Base-by-base conservation (phyloP, 2,113 vertebrate species). In the Lasiurus cinereus region DNA sequence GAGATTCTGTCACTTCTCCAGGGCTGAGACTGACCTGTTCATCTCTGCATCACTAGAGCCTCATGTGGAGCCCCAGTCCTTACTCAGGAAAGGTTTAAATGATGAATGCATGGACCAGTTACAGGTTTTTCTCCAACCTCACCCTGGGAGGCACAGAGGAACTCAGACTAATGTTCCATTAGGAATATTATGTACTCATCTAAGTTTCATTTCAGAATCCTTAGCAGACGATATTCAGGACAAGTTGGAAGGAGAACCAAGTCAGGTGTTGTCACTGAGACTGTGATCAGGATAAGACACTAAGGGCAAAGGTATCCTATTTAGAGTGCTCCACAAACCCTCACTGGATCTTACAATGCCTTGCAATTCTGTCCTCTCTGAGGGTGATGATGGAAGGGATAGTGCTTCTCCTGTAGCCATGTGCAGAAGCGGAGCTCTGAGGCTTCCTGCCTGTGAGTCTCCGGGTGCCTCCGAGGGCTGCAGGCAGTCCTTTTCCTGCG, bases 291-390 rank as follows among this genome's bases (percentile, higher is more conserved):
- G 16, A 16, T 54, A 31, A 80, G 31, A 67, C n/a, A 88, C 24
- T 8, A 52, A 31, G 27, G 36, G 3, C 19, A 19, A 43, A 83
- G n/a, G n/a, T 14, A 31, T 52, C 16, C 27, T 2, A 7, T 72
- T 73, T 77, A 91, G 66, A 46, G 59, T 76, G 48, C 29, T 62
- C 48, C 12, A 19, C 29, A 90, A 8, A 50, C 16, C 5, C 27
- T 83, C 33, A 33, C 43, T n/a, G 84, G 21, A 3, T 93, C 43
- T 91, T 29, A 22, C 66, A 27, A 50, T 89, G 50, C 8, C 43
- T 50, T 85, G 92, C 4, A 21, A 43, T 73, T n/a, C 72, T 66
- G 21, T 86, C 48, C 31, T 83, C 85, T 79, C n/a, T 94, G 69
- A 14, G 52, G n/a, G 19, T 93, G 69, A 22, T 89, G 86, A 29